Conservation (phyloP, 2,113 vertebrate species). For the Engraulis encrasicolus region DNA sequence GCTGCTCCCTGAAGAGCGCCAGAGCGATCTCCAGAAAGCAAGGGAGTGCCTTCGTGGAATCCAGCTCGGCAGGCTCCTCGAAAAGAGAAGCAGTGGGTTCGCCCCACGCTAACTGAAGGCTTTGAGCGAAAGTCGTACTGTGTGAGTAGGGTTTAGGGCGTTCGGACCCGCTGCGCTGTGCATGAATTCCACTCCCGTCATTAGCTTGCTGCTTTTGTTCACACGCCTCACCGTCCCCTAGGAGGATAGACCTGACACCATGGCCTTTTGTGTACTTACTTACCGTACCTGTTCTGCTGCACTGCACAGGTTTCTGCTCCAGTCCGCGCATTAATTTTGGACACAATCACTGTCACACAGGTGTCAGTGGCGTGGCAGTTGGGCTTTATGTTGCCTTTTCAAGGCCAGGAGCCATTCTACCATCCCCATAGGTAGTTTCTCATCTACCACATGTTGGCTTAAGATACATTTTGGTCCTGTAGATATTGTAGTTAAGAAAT, state of each 20-base stretch:
- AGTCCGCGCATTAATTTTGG: background rate
- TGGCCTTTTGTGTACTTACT: background rate
- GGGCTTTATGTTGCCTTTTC: background rate
- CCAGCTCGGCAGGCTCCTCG: slow-evolving; percentile 1
- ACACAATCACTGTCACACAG: background rate
- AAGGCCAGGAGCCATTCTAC: background rate
- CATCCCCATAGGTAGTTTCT: no score
- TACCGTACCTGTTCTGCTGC: background rate
- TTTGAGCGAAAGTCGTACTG: background rate
- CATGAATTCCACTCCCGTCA: background rate
- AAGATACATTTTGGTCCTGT: no score
- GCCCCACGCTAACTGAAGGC: background rate
- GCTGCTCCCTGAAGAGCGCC: background rate
- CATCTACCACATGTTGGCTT: no score
- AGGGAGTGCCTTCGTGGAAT: background rate
- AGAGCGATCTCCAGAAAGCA: background rate
- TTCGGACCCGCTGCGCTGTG: background rate
- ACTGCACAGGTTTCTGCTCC: background rate
- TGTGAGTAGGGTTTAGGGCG: background rate
- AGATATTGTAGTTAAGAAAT: no score
- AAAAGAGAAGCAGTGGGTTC: background rate
- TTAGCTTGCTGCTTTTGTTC: slow-evolving; percentile 5
- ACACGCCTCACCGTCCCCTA: background rate
- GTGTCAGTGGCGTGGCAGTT: background rate
- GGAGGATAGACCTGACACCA: background rate